Evolutionary conservation across 2,888 invertebrate genomes (phyloP), one percentile per base, ranked within the genome.

Genomic region (Calephelis perditalis): DNA sequence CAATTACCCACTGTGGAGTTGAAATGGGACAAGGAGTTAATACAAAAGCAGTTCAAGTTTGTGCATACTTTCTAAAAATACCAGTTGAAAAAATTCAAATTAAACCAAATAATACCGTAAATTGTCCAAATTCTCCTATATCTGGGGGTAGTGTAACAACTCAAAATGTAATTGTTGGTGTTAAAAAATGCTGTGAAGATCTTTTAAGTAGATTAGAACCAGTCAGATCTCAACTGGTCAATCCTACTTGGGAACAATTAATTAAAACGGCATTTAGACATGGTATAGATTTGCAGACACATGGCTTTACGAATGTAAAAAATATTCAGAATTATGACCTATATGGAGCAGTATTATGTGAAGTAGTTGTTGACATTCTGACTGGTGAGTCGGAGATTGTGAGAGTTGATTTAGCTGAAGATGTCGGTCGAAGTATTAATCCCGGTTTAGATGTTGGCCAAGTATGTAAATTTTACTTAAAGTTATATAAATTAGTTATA

Each of bases 1-100:
- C 93, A 0, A 83, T 97, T 7, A 84, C 92, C 0, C 95, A 95
- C 68, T 94, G 94, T 35, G 95, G 95, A 1, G 86, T 94, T 44
- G 95, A 96, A 85, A 92, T 94, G 73, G 97, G 97, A 0, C 97
- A 97, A 85, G 97, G 96, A 8, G 91, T 96, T 57, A 84, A 96
- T 66, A 95, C 95, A 2, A 85, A 93, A 92, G 92, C 93, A 0
- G 92, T 92, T 9, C 94, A 95, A 86, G 92, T 93, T 1, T 77
- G 81, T 3, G 95, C 95, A 0, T 92, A 93, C 70, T 92, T 92
- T 5, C 81, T 96, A 1, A 94, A 93, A 2, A 92, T 95, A 61
- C 86, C 93, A 2, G 66, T 95, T 52, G 91, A 92, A 0, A 90
- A 92, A 79, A 84, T 97, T 1, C 91, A 86, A 36, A 91, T 96